Percentiles rank a stretch among this genome's conserved stretches.
Conservation (phyloP, 2,113 vertebrate genomes). For the Hemiprocne comata region DNA sequence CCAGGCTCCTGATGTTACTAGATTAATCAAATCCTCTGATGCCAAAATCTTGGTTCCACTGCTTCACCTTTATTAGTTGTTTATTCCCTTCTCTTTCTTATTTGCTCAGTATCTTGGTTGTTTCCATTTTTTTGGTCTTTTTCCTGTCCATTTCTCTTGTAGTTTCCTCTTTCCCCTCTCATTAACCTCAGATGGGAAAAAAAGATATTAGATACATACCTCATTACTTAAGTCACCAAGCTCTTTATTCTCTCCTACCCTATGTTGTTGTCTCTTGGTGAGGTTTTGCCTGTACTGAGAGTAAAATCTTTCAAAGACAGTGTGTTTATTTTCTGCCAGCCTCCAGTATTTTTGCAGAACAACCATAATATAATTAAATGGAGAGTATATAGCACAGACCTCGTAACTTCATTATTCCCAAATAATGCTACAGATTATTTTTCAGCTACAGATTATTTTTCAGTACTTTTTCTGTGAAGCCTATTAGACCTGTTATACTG, state of each 20-base stretch:
- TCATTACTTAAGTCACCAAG: background rate
- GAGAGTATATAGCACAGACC: background rate
- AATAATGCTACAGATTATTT: background rate
- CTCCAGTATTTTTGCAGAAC: background rate
- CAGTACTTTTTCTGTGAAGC: background rate
- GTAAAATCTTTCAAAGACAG: background rate
- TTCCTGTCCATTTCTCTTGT: background rate
- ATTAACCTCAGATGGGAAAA: background rate
- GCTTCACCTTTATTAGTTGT: background rate
- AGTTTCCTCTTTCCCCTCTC: background rate
- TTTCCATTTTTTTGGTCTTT: background rate
- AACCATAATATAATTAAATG: background rate
- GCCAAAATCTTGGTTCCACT: background rate
- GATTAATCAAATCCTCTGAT: constrained; percentile 14
- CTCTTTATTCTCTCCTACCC: background rate
- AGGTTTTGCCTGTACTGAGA: background rate
- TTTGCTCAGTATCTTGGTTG: background rate
- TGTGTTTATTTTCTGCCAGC: background rate
- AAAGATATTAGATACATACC: background rate
- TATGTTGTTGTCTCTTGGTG: background rate
- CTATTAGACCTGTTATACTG: background rate
- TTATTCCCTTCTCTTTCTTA: background rate
- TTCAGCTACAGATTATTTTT: background rate
- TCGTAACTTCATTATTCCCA: background rate
- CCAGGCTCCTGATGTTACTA: background rate